Evolutionary conservation across 1,140 invertebrate genomes (phyloP).

Genomic region (Macrobrachium nipponense): DNA sequence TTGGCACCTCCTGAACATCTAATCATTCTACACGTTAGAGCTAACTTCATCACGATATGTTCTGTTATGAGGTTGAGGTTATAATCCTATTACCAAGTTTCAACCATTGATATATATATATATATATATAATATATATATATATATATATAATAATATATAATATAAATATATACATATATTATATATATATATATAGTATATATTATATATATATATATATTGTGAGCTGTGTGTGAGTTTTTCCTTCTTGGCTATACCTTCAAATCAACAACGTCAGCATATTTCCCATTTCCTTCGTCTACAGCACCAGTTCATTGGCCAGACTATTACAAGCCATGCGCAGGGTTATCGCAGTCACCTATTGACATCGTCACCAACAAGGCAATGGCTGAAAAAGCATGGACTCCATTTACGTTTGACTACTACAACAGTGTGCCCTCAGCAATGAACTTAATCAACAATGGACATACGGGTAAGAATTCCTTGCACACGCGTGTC

Average conservation of each 20-base stretch:
- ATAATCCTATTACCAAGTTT: no score
- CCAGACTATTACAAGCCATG: neutral
- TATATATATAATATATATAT: neutral
- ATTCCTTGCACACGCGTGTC: no score
- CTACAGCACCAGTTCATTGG: slow-evolving; percentile 2
- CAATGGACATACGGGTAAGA: slow-evolving; percentile 35
- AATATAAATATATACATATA: neutral
- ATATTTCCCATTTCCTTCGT: neutral
- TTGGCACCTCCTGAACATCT: no score
- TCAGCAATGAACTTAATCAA: slow-evolving; percentile 9
- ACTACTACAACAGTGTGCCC: slow-evolving; percentile 8
- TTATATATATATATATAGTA: neutral
- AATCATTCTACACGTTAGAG: no score
- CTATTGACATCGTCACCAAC: slow-evolving; percentile 8
- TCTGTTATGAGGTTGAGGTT: no score
- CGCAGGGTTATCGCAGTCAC: slow-evolving; percentile 8
- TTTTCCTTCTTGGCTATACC: neutral
- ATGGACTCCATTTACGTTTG: neutral
- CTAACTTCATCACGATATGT: no score
- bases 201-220: neutral
- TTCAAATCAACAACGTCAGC: neutral
- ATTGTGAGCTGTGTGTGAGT: neutral
- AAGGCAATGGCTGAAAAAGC: neutral
- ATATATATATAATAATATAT: neutral
- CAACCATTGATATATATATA: neutral